Percentiles rank a stretch among this genome's conserved stretches.
Evolutionary conservation across 2,888 invertebrate genomes (phyloP).

Genomic region (Drosophila suboccidentalis): DNA sequence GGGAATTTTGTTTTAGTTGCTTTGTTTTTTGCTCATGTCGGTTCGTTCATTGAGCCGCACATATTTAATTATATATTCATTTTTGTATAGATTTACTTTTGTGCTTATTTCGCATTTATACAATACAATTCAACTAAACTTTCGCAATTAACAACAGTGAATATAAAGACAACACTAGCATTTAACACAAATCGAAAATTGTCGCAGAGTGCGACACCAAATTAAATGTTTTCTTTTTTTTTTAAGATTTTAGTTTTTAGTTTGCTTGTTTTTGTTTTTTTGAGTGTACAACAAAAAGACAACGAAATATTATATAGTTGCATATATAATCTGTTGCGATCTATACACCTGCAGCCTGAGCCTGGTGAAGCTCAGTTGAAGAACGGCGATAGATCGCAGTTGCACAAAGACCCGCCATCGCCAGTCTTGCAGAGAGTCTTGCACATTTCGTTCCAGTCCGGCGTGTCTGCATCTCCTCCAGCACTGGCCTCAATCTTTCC

Average conservation of each 20-base stretch:
- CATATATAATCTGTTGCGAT: slow-evolving; percentile 61
- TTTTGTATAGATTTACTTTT: slow-evolving; percentile 31
- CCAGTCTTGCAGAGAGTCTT: slow-evolving; percentile 89
- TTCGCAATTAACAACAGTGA: slow-evolving; percentile 56
- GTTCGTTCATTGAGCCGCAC: slow-evolving; percentile 26
- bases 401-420: slow-evolving; percentile 91
- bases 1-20: slow-evolving; percentile 78
- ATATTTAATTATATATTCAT: slow-evolving; percentile 21
- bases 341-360: slow-evolving; percentile 57
- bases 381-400: slow-evolving; percentile 90
- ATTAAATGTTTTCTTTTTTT: slow-evolving; percentile 34
- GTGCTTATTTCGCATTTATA: slow-evolving; percentile 33
- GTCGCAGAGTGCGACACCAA: slow-evolving; percentile 52
- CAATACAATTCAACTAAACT: slow-evolving; percentile 70
- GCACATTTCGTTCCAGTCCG: slow-evolving; percentile 90
- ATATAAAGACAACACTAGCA: slow-evolving; percentile 75
- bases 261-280: slow-evolving; percentile 17
- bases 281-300: slow-evolving; percentile 48
- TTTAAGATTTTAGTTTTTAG: slow-evolving; percentile 9
- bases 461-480: slow-evolving; percentile 45
- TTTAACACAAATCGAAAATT: slow-evolving; percentile 64
- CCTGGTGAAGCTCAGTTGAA: slow-evolving; percentile 51
- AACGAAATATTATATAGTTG: slow-evolving; percentile 61
- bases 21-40: slow-evolving; percentile 49
- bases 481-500: not conserved